Evolutionary conservation across 2,113 vertebrate genomes (phyloP).

Genomic region (Pungitius pungitius): DNA sequence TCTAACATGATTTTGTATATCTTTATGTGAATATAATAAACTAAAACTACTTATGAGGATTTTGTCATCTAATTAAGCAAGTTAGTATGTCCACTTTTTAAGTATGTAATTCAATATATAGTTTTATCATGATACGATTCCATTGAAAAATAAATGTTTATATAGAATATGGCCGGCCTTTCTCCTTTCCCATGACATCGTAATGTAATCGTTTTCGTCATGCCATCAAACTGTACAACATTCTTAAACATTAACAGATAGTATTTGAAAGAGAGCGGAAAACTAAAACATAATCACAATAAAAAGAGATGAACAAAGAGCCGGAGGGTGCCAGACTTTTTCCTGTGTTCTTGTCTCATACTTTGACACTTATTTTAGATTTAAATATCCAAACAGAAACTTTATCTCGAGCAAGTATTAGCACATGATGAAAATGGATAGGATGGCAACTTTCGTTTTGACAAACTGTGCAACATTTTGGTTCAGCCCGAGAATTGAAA

Average conservation of each 20-base stretch:
- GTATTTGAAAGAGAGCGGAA: no score
- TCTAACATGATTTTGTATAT: neutral
- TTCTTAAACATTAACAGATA: neutral
- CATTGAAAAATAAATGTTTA: neutral
- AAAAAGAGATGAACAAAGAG: no score
- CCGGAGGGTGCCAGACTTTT: no score
- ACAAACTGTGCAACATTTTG: no score
- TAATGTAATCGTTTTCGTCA: neutral
- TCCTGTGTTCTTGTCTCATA: neutral
- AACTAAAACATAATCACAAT: no score
- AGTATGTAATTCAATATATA: neutral
- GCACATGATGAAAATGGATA: slow-evolving; percentile 37
- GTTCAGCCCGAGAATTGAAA: slow-evolving; percentile 9
- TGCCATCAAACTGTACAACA: neutral
- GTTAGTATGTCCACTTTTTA: neutral
- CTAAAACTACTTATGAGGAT: neutral
- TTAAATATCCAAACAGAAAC: neutral
- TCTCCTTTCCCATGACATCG: neutral
- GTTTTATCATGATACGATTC: neutral
- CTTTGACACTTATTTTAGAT: neutral
- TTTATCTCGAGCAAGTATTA: slow-evolving; percentile 30
- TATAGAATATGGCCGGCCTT: neutral
- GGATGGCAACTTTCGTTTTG: slow-evolving; percentile 24
- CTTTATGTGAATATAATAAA: neutral
- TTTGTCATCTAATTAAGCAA: neutral